Percentiles rank a stretch among this genome's conserved stretches.
Evolutionary conservation across 2,888 invertebrate genomes (phyloP).

Genomic region (Stenodema calcarata): DNA sequence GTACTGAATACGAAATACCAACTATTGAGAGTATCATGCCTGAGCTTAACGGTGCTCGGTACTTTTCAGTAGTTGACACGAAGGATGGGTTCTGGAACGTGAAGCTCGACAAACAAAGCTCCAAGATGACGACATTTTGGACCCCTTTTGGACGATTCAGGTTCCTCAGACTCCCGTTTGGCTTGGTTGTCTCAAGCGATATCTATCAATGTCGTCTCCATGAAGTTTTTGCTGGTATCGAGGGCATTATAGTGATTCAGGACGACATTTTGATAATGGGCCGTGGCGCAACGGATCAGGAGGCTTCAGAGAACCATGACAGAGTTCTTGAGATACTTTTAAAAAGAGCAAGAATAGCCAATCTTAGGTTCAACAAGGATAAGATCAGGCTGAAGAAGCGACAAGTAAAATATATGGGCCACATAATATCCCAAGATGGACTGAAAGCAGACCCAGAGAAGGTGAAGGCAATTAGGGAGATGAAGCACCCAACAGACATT

Average conservation of each 20-base stretch:
- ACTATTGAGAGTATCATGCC: constrained; percentile 35
- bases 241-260: background rate
- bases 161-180: constrained; percentile 36
- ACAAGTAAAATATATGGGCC: background rate
- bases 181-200: background rate
- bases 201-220: background rate
- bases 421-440: background rate
- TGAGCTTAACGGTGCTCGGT: background rate
- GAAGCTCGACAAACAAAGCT: constrained; percentile 53
- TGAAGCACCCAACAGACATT: background rate
- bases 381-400: background rate
- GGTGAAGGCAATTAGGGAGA: background rate
- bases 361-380: no score
- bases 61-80: constrained; percentile 58
- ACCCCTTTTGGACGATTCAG: no score
- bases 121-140: constrained; percentile 55
- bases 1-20: background rate
- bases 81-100: no score
- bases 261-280: constrained; percentile 11
- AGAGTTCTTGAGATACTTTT: background rate
- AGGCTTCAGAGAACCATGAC: constrained; percentile 1
- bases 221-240: background rate
- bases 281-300: background rate
- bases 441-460: no score
- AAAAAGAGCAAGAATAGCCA: background rate